These are phyloP conservation scores for Axis porcinus DNA, from an alignment of 2,113 vertebrate genomes.

Conservation along the genomic window DNA sequence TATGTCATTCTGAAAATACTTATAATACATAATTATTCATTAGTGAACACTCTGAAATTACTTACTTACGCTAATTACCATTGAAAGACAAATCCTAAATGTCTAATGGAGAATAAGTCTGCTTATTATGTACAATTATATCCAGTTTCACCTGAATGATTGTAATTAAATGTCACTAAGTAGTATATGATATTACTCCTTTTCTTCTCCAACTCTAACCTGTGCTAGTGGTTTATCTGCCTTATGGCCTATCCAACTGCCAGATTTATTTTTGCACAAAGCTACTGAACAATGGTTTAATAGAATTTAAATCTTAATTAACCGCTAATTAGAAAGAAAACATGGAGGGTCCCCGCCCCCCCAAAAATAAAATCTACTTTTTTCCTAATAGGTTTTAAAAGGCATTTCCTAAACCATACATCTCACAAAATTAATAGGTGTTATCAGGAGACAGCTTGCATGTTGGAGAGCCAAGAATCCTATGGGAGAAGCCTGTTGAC, in stretches of 20 bases:
- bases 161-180: not conserved
- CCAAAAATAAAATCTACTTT: not conserved
- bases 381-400: not conserved
- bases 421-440: not conserved
- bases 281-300: not conserved
- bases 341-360: not conserved
- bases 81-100: not conserved
- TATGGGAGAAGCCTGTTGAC: not conserved
- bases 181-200: not conserved
- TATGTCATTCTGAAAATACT: not conserved
- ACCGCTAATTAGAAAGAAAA: conserved; percentile 51
- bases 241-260: not conserved
- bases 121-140: not conserved
- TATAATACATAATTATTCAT: not conserved
- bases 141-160: conserved; percentile 4
- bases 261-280: not conserved
- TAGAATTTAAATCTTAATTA: conserved; percentile 18
- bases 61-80: not conserved
- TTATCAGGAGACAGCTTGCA: not conserved
- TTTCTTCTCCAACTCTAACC: not conserved
- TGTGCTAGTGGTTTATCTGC: not conserved
- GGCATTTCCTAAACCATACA: conserved; percentile 24
- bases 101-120: not conserved
- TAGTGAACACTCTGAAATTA: conserved; percentile 5
- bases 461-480: not conserved